A percentile compares a stretch with the other conserved stretches of the same genome.
Conservation (phyloP, 2,888 invertebrate species). For the Cyclophora punctaria region DNA sequence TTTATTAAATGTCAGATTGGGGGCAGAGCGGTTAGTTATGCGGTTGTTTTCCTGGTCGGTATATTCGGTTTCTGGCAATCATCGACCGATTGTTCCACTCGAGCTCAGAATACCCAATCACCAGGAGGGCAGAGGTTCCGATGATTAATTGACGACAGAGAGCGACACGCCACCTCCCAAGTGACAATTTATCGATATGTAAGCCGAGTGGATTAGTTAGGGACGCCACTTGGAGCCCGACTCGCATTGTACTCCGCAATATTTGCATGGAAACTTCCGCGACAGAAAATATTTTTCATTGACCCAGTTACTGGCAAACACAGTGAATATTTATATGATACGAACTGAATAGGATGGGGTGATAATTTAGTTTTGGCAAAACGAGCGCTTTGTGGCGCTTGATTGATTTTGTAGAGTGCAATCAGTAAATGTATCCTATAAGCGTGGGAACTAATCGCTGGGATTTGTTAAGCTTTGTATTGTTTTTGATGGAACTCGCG, state of each 20-base stretch:
- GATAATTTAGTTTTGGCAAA: no score
- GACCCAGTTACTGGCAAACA: neutral
- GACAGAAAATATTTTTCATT: no score
- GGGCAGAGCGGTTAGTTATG: no score
- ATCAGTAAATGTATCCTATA: no score
- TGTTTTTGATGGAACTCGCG: no score
- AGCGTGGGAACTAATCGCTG: neutral
- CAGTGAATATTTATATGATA: no score
- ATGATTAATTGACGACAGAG: slow-evolving; percentile 16
- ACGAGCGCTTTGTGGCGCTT: no score
- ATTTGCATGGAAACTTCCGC: no score
- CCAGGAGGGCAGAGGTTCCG: slow-evolving; percentile 13
- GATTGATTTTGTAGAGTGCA: neutral
- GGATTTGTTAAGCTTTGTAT: neutral
- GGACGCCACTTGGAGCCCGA: neutral
- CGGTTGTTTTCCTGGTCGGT: no score
- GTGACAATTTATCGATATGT: slow-evolving; percentile 27
- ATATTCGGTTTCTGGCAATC: slow-evolving; percentile 4
- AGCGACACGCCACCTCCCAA: slow-evolving; percentile 18
- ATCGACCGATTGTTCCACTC: slow-evolving; percentile 7
- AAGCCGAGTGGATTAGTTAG: slow-evolving; percentile 22
- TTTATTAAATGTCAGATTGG: no score
- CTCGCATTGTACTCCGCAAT: no score
- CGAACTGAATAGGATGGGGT: no score
- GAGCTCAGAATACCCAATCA: slow-evolving; percentile 21